Conservation (phyloP, 2,113 vertebrate species). For the Paraplagusia blochii region DNA sequence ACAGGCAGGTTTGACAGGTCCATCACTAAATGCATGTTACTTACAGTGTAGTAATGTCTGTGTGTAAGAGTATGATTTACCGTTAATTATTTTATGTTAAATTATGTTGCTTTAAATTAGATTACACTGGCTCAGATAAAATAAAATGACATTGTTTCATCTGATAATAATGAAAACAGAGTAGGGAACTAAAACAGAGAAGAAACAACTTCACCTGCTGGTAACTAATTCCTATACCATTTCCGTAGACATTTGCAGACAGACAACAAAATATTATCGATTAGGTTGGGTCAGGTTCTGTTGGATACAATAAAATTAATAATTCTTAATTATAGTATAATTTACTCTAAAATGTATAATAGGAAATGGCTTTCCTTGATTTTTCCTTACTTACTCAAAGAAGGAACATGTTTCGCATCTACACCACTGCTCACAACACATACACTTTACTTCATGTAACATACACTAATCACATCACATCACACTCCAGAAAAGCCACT, state of each 20-base stretch:
- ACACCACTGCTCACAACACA: slow-evolving; percentile 7
- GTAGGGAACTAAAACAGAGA: slow-evolving; percentile 33
- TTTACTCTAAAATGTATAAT: too few species aligned
- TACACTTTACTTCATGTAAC: slow-evolving; percentile 25
- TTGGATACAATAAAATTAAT: too few species aligned
- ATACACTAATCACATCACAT: slow-evolving; percentile 29
- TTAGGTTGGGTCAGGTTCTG: slow-evolving; percentile 1
- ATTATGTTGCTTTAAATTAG: too few species aligned
- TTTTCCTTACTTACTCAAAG: slow-evolving; percentile 28
- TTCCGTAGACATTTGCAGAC: background rate
- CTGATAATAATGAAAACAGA: slow-evolving; percentile 42
- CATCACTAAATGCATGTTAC: too few species aligned
- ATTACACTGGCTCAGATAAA: too few species aligned
- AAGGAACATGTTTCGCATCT: slow-evolving; percentile 45
- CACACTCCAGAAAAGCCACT: slow-evolving; percentile 23
- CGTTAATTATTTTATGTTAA: too few species aligned
- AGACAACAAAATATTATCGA: background rate
- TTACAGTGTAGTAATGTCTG: too few species aligned
- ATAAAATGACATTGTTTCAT: slow-evolving; percentile 39
- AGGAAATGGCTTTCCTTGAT: too few species aligned
- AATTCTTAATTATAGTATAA: too few species aligned
- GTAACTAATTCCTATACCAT: slow-evolving; percentile 1
- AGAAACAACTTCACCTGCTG: slow-evolving; percentile 35
- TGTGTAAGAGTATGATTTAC: too few species aligned
- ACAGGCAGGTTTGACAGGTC: too few species aligned